Base-by-base conservation (phyloP, 2,797 vertebrate species). In the Chrysocyon brachyurus region DNA sequence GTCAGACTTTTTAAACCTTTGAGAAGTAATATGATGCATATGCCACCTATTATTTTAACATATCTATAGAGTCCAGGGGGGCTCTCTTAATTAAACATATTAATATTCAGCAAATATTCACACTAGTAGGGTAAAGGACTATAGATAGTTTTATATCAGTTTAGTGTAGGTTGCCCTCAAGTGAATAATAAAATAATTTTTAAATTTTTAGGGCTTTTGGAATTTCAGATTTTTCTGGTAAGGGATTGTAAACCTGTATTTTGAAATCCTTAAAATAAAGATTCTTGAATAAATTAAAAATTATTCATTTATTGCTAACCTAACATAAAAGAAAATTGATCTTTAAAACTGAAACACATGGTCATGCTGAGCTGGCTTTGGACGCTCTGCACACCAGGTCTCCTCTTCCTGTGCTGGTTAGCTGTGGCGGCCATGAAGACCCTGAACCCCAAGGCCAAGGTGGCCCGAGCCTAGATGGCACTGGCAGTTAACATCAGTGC, bases 211-310 rank as follows among this genome's bases (percentile, higher is more conserved):
- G 4, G 84, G 61, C 56, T 87, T 77, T 87, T 83, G 31, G 59
- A 87, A 91, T 96, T 81, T 87, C n/a, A 81, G 3, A 28, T 90
- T 84, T 84, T 77, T 95, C 66, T 87, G 19, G 70, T 94, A 28
- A 94, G 52, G 40, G 12, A 46, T 85, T 94, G 1, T 77, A 22
- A 82, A 87, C 16, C 6, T 95, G 0, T 77, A 46, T 86, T 95
- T 97, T 87, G 46, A 97, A 97, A 85, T 52, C 15, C n/a, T 95
- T 85, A 85, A 96, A 96, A 92, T 94, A 96, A 90, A 49, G 6
- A 79, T 87, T 77, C 66, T 90, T 85, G 21, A 83, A 52, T 87
- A 52, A 90, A 75, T 88, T 26, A 90, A 5, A 91, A 63, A 73
- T 81, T 86, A 89, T 92, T 88, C 86, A 46, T 24, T 88, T 73